These are phyloP conservation scores for Aphrocallistes beatrix DNA, from an alignment of 37 sponge, comb jelly and placozoan species.

Conservation along the genomic window DNA sequence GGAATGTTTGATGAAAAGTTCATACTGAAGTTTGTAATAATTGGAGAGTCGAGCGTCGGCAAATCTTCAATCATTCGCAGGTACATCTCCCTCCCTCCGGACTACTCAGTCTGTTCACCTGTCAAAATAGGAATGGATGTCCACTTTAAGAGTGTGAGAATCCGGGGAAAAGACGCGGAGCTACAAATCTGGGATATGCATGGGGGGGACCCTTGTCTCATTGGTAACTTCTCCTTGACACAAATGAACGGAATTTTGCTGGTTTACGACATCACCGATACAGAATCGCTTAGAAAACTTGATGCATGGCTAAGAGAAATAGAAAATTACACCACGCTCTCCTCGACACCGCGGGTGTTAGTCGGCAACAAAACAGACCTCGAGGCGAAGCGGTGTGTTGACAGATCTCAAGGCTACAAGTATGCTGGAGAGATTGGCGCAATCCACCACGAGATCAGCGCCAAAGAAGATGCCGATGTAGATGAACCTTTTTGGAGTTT, in stretches of 20 bases:
- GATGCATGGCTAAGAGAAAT: background rate
- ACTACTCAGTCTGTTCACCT: background rate
- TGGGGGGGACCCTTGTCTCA: slow-evolving; percentile 10
- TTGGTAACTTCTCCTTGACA: background rate
- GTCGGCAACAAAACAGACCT: slow-evolving; percentile 3
- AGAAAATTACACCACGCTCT: background rate
- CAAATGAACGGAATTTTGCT: background rate
- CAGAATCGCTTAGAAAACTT: background rate
- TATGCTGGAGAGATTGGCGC: slow-evolving; percentile 5
- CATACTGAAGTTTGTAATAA: background rate
- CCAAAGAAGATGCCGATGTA: background rate
- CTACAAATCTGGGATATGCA: slow-evolving; percentile 7
- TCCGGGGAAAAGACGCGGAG: background rate
- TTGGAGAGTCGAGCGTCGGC: background rate
- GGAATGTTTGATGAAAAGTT: background rate
- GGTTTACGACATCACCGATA: background rate
- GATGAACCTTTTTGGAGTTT: background rate
- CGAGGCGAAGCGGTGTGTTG: background rate
- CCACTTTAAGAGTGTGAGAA: background rate
- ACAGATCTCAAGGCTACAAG: background rate
- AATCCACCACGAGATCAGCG: background rate
- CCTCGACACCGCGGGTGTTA: background rate
- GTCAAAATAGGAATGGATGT: background rate
- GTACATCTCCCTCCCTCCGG: background rate
- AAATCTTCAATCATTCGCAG: background rate